Base-by-base conservation (phyloP, 2,888 invertebrate species). In the Aporophyla nigra region DNA sequence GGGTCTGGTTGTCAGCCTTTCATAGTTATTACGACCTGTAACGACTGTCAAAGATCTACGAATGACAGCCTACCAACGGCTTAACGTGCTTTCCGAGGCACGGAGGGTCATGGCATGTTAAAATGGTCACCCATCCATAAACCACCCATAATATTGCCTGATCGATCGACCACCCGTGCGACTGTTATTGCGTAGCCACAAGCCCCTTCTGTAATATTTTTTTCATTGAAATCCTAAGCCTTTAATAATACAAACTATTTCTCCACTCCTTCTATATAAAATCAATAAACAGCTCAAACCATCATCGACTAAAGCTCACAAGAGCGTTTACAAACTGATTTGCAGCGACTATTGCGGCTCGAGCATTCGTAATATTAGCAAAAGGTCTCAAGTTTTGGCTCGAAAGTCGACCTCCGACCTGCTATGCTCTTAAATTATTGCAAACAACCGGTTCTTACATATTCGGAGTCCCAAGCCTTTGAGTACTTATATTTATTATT, bases 381-480 rank as follows among this genome's bases (percentile, higher is more conserved):
- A 78, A 80, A 79, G 77, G 74, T 79, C 70, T 86, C 78, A 40
- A 83, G 88, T 87, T 90, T 92, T 87, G 86, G 90, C 82, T 84
- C 82, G 87, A 88, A 86, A 87, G 84, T 85, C 83, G 92, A 93
- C 93, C 93, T 91, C 88, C 87, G 93, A 92, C 93, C 93, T 85
- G 84, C 87, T 83, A 87, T 88, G 83, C 86, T 87, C 87, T 88
- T 90, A 90, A 92, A 90, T 92, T 91, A 93, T 92, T 91, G 90
- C 92, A 88, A 81, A 88, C 80, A 92, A 93, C 93, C 92, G 92
- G 93, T 93, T 91, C 84, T 77, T 83, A 87, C 87, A 88, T 88
- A 92, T 91, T 90, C 90, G 89, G 86, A 88, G 72, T 82, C 84
- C 78, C 78, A 84, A 77, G 80, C 68, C 82, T 85, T 81, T 65